Evolutionary conservation across 2,888 invertebrate genomes (phyloP), one percentile per base, ranked within the genome.

Genomic region (Sepioteuthis lessoniana): DNA sequence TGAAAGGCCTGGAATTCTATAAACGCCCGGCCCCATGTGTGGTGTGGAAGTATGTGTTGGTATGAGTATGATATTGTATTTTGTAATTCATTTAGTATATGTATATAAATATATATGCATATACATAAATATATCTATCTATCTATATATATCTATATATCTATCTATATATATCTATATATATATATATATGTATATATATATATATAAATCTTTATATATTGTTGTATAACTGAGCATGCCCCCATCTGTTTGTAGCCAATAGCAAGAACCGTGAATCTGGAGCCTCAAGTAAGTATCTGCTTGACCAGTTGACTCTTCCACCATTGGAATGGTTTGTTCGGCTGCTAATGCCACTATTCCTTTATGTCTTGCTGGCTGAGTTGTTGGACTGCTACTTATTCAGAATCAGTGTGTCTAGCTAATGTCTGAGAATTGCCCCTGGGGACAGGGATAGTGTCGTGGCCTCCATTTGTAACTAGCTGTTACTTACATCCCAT

Each of bases 181-280:
- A 35, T n/a, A 42, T 42, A 42, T 76, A n/a, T 76, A 35, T 76
- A 16, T 76, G 42, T 76, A n/a, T 76, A 35, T 76, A 16, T 35
- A 76, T 76, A n/a, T 92, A 31, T 92, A 42, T 92, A 35, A 37
- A 42, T 92, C 19, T 42, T 21, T 92, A 42, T 92, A 42, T 92
- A 42, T 42, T n/a, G 42, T 42, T 92, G 42, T 92, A n/a, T 92
- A 42, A 47, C 46, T 92, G 47, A 91, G 46, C 91, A 91, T 31
- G 46, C 91, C 38, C 46, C 92, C 93, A n/a, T 93, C 55, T 93
- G 93, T 93, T 93, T 93, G 93, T 93, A 93, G 93, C 93, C 60
- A 93, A 93, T 93, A 93, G 93, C 93, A 93, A 93, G 93, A 93
- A 47, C 93, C 50, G 93, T 31, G 93, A 93, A 38, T 55, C 92